Evolutionary conservation across 2,113 vertebrate species (phyloP), one percentile per base, ranked within the genome.

Genomic region (Rhombomys opimus): DNA sequence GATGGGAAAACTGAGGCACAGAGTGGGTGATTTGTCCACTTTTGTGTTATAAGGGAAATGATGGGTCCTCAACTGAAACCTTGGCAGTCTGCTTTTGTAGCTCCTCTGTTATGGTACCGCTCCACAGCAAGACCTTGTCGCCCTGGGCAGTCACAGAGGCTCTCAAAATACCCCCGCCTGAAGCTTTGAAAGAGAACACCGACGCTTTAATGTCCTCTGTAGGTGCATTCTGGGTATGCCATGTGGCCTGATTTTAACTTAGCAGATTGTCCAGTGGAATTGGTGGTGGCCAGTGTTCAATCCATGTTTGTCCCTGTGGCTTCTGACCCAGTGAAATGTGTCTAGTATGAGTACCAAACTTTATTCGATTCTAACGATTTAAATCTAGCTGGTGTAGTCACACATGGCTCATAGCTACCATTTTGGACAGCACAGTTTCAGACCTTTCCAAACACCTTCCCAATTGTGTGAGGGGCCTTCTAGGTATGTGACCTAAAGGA

Each of bases 1-100:
- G 4, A 57, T 63, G 70, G 46, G 46, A 22, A 96, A 93, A 96
- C n/a, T 7, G 52, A 94, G 87, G 52, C 93, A 50, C 38, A 13
- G 81, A 93, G 22, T 32, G 57, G 73, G 52, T 70, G 59, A 89
- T 63, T 91, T 38, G 1, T 41, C 54, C 4, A 23, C 6, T 2
- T 70, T 91, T 23, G 12, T 59, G 50, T 20, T 50, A 14, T 50
- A 7, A 93, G 76, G 67, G 85, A 46, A 65, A 46, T 46, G 35
- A 52, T 86, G 78, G 82, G 10, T 46, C 63, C 9, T 18, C 54
- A 22, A 25, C 23, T 32, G 30, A 78, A 85, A 59, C 35, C 46
- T 76, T 61, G 50, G n/a, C n/a, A 1, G 2, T 52, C 77, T 63
- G 63, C 20, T 32, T 63, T 73, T 87, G 76, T 8, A 91, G 52